Percentiles rank a stretch among this genome's conserved stretches.
Conservation (phyloP, 2,113 vertebrate species). For the Trachemys scripta region DNA sequence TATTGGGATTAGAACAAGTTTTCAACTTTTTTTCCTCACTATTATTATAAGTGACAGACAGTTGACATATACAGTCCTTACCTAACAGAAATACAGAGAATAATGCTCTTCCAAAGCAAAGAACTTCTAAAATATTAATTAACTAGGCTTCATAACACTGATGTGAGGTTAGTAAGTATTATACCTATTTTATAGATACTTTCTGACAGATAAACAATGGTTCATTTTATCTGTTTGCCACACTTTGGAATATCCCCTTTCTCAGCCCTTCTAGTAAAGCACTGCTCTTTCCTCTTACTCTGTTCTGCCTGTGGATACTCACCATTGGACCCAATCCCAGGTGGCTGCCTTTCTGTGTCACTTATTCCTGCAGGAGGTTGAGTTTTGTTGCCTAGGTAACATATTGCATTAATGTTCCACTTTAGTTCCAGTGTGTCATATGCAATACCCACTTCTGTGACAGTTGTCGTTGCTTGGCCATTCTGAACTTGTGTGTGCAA, state of each 20-base stretch:
- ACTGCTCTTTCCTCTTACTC: not conserved
- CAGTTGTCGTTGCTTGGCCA: not conserved
- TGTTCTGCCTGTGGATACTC: not conserved
- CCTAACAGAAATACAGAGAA: not conserved
- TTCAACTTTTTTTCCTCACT: not conserved
- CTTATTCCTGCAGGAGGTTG: conserved; percentile 22
- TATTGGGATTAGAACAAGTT: not conserved
- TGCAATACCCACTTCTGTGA: not conserved
- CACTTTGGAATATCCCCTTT: not conserved
- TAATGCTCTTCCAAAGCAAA: not conserved
- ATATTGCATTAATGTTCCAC: conserved; percentile 26
- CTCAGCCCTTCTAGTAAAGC: not conserved
- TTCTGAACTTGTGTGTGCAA: not conserved
- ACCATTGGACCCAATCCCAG: not conserved
- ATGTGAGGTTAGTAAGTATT: not conserved
- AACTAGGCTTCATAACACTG: not conserved
- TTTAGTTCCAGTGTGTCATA: conserved; percentile 8
- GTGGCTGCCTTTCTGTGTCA: conserved; percentile 7
- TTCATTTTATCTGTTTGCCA: not conserved
- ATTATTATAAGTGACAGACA: not conserved
- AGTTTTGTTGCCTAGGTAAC: conserved; percentile 58
- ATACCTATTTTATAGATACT: not conserved
- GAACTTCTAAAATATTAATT: not conserved
- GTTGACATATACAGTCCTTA: not conserved
- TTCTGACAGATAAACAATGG: not conserved